Conservation (phyloP, 1,140 invertebrate genomes). For the Brachionus angularis region DNA sequence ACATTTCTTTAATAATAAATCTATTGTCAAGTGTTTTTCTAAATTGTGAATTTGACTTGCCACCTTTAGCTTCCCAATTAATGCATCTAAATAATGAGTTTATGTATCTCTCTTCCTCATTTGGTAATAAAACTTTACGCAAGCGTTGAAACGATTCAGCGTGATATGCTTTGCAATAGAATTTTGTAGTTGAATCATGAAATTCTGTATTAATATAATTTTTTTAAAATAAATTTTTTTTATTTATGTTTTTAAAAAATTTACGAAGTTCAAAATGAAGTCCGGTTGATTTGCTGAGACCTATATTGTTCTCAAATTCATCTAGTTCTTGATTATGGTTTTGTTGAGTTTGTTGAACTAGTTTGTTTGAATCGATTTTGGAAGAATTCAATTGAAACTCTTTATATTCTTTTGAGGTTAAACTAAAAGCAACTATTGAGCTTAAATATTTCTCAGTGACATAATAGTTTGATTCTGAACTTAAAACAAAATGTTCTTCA, state of each 20-base stretch:
- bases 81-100: slow-evolving; percentile 81
- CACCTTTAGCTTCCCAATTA: slow-evolving; percentile 87
- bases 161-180: slow-evolving; percentile 75
- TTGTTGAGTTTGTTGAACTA: background rate
- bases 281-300: background rate
- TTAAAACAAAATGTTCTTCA: slow-evolving; percentile 64
- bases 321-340: slow-evolving; percentile 13
- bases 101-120: slow-evolving; percentile 64
- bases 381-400: slow-evolving; percentile 2
- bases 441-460: slow-evolving; percentile 80
- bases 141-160: slow-evolving; percentile 77
- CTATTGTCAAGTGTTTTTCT: slow-evolving; percentile 92
- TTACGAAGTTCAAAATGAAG: slow-evolving; percentile 4
- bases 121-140: slow-evolving; percentile 67
- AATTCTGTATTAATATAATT: slow-evolving; percentile 61
- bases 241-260: background rate
- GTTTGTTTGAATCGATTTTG: slow-evolving; percentile 21
- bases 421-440: slow-evolving; percentile 79
- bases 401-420: slow-evolving; percentile 70
- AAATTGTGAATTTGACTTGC: slow-evolving; percentile 92
- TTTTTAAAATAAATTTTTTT: too few species aligned
- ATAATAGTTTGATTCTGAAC: slow-evolving; percentile 67
- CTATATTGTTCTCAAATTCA: background rate
- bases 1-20: slow-evolving; percentile 96
- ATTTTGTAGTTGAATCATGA: slow-evolving; percentile 68